These are phyloP conservation scores for Conomelus anceps DNA, from an alignment of 2,888 invertebrate species.

Conservation along the genomic window DNA sequence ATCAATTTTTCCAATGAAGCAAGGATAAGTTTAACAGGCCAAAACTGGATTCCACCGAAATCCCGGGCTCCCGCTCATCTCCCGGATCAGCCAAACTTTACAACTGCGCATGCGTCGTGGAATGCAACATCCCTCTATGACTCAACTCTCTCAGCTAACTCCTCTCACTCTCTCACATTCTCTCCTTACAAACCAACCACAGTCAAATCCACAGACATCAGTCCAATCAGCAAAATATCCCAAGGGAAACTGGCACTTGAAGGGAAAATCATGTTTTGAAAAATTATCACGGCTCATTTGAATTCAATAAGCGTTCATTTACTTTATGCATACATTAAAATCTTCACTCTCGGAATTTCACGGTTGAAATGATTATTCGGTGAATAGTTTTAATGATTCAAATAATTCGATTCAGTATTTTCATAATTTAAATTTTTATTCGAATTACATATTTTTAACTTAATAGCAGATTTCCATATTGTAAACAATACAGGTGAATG, in stretches of 20 bases:
- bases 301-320: neutral
- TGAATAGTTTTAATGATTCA: no score
- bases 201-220: neutral
- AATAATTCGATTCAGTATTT: no score
- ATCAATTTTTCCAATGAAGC: neutral
- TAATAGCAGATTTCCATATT: no score
- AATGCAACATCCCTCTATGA: no score
- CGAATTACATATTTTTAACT: no score
- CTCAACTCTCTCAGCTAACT: no score
- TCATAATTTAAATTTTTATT: no score
- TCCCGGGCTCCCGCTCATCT: neutral
- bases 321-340: neutral
- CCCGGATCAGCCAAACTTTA: neutral
- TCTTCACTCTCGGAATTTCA: neutral
- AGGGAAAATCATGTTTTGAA: neutral
- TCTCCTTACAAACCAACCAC: neutral
- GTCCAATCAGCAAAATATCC: neutral
- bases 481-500: no score
- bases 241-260: neutral
- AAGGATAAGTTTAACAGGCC: neutral
- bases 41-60: neutral
- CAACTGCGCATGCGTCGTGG: neutral
- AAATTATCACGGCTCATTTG: neutral
- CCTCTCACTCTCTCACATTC: neutral
- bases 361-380: no score